Evolutionary conservation across 2,888 invertebrate genomes (phyloP), one percentile per base, ranked within the genome.

Genomic region (Monopis laevigella): DNA sequence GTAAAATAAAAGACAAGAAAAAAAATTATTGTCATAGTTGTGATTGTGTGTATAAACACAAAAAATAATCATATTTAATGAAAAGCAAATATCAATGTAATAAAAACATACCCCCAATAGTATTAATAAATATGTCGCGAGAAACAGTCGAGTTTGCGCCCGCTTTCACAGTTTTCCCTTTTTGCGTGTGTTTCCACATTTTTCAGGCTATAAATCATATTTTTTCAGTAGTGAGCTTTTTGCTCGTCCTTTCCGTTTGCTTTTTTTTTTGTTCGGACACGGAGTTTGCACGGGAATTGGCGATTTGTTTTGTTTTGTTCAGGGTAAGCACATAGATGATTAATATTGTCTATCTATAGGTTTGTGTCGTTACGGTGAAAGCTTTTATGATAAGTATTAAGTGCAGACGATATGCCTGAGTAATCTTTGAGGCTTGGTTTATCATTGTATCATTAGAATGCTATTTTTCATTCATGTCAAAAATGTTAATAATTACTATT

Each of bases 171-270:
- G 58, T 59, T 57, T 65, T 65, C 55, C 66, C 67, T 72, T 74
- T 73, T 65, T 73, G 68, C 69, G 74, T 71, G 74, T 77, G 73
- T 75, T 78, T 78, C 70, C 75, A 77, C 80, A 81, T 81, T 80
- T 82, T 82, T 81, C 80, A 74, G 66, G 71, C 65, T 49, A 73
- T 81, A 80, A 80, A 82, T 82, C 81, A 82, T 77, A 74, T 80
- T 82, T 81, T 81, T 81, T 78, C 77, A 75, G 72, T 70, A 73
- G 70, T 66, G 67, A 67, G 69, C 67, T 78, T 80, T 80, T 78
- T 77, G 68, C 67, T 29, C 35, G 39, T 45, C 73, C 77, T 73
- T 70, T 77, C 65, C 72, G 73, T 72, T 67, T 62, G 68, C 62
- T 65, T 75, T 78, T 77, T 74, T 78, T 73, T 42, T 34, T 34